phyloP scores from a whole-genome alignment of 2,797 vertebrate species.

The Gymnothorax reevesii region DNA sequence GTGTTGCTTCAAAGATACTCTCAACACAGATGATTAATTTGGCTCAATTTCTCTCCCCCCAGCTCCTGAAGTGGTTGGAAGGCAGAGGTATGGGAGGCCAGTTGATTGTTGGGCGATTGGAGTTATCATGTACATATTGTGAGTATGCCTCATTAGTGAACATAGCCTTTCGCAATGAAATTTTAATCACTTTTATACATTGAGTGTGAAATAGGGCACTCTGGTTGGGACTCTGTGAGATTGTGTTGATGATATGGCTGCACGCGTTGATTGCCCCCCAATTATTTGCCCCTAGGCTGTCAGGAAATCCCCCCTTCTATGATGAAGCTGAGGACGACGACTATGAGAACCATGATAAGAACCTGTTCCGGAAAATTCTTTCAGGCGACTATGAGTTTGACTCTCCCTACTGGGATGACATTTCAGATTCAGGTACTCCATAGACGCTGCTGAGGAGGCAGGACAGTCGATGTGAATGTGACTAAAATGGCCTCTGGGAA shows the following conservation, averaged over 20 bases:
- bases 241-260: neutral
- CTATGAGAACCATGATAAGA: conserved; percentile 97
- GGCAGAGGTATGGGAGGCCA: conserved; percentile 91
- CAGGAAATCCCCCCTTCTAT: conserved; percentile 96
- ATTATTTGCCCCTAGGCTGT: conserved; percentile 72
- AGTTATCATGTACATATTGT: conserved; percentile 98
- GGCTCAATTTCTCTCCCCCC: conserved; percentile 35
- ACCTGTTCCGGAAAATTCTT: conserved; percentile 95
- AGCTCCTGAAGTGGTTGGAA: conserved; percentile 96
- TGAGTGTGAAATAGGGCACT: neutral
- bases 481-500: neutral
- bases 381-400: conserved; percentile 96
- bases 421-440: conserved; percentile 88
- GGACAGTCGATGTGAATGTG: neutral
- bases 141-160: conserved; percentile 63
- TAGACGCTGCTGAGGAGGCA: neutral
- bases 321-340: conserved; percentile 95
- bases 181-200: neutral
- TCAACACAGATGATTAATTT: neutral
- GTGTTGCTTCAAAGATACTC: neutral
- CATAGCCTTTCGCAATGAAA: neutral
- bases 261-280: neutral
- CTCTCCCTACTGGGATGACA: conserved; percentile 97
- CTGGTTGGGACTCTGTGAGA: neutral
- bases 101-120: conserved; percentile 98